Evolutionary conservation across 2,113 vertebrate genomes (phyloP).

Genomic region (Chaetura pelagica): DNA sequence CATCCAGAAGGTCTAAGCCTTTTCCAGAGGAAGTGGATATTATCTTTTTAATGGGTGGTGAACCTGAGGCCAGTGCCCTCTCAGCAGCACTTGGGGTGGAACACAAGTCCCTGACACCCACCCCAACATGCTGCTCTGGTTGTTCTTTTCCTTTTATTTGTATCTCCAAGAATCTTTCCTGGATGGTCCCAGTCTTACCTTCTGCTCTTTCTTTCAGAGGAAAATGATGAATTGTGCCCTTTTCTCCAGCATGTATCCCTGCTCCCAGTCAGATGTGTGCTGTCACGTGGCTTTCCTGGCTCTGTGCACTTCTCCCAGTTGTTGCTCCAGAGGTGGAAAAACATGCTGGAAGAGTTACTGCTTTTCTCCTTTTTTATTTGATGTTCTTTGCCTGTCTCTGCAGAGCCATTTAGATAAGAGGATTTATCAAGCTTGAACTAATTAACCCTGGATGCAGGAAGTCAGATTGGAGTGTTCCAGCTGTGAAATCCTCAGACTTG

Average conservation of each 20-base stretch:
- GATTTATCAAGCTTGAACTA: slow-evolving; percentile 65
- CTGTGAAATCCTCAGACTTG: slow-evolving; percentile 32
- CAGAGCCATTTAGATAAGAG: slow-evolving; percentile 61
- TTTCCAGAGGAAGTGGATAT: slow-evolving; percentile 32
- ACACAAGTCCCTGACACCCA: background rate
- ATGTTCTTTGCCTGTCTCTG: slow-evolving; percentile 49
- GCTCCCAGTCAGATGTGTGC: background rate
- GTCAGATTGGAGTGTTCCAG: slow-evolving; percentile 12
- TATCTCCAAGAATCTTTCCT: background rate
- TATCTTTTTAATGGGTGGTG: slow-evolving; percentile 15
- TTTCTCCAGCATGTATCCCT: background rate
- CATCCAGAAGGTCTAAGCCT: background rate
- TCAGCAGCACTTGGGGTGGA: background rate
- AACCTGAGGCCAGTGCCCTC: slow-evolving; percentile 5
- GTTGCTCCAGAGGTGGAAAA: background rate
- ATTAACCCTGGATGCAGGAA: slow-evolving; percentile 54
- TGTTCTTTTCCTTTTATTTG: background rate
- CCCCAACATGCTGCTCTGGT: background rate
- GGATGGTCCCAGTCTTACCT: background rate
- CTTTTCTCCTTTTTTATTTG: slow-evolving; percentile 49
- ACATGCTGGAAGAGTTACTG: slow-evolving; percentile 29
- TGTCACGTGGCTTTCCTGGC: background rate
- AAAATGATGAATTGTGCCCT: background rate
- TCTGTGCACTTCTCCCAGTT: background rate
- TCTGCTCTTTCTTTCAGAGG: background rate